Evolutionary conservation across 2,113 vertebrate species (phyloP), one percentile per base, ranked within the genome.

Genomic region (Dicaeum eximium): DNA sequence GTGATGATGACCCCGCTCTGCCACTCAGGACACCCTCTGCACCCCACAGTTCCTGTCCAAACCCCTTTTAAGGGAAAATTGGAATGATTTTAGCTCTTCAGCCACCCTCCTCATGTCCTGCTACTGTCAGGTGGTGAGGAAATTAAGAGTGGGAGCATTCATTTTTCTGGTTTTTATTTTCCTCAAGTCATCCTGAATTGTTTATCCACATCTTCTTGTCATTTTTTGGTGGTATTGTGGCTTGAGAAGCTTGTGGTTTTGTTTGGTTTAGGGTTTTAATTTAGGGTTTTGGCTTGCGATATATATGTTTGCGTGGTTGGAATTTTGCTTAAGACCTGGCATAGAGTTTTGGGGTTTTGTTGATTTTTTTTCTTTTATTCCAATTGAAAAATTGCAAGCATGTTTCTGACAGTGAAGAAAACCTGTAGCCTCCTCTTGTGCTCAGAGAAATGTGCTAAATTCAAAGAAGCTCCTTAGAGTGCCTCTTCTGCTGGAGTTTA

Each of bases 401-500:
- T 77, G 31, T 88, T 92, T 96, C 82, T 84, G 91, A 54, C 62
- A 69, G 60, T 53, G 84, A 48, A 89, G 66, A 94, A 70, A 95
- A 89, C 60, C 73, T 89, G 73, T 75, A 95, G 71, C 24, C 66
- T 97, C 83, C 80, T 77, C 58, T 58, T 56, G 72, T 20, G 53
- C 72, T 27, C 6, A 45, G 91, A 57, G 66, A 25, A 95, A 95
- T 78, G 75, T 81, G 72, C 45, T 87, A 83, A 96, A 97, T 97
- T 94, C 82, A 95, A 37, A 93, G 90, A 61, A 92, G 23, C 81
- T 94, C 57, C 79, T 82, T 66, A 66, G 69, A 73, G 33, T 10
- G 4, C 27, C 56, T 91, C 88, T 92, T 83, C 61, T 69, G 53
- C 65, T 31, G 77, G 89, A 96, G 78, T 95, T 96, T 97, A 77